A percentile compares a stretch with the other conserved stretches of the same genome.
Conservation (phyloP, 2,113 vertebrate genomes). For the Lepidothrix coronata region DNA sequence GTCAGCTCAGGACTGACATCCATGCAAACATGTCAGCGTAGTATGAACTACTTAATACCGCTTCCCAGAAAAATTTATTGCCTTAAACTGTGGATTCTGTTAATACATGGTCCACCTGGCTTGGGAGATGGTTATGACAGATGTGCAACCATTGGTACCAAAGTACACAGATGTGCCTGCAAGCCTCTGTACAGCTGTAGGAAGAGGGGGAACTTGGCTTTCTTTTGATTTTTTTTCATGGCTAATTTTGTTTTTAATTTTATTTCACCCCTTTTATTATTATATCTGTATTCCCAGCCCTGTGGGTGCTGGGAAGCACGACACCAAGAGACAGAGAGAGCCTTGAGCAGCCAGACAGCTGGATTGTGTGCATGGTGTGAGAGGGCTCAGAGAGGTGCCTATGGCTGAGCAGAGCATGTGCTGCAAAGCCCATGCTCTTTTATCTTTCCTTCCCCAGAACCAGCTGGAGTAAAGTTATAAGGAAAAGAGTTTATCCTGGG, state of each 20-base stretch:
- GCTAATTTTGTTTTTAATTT: not conserved
- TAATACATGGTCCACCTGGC: not conserved
- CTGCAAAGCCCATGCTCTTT: not conserved
- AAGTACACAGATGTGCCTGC: not conserved
- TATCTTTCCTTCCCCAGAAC: not conserved
- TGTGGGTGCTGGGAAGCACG: fast-evolving
- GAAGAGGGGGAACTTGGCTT: not conserved
- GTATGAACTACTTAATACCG: not conserved
- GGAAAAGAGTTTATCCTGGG: not conserved
- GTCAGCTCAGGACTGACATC: not conserved
- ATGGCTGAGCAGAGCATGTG: not conserved
- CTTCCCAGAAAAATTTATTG: not conserved
- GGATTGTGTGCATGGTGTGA: not conserved
- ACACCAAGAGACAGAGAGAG: not conserved
- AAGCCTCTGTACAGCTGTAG: not conserved
- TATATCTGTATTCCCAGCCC: not conserved
- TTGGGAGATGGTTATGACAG: not conserved
- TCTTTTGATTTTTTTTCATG: not conserved
- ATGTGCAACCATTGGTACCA: not conserved
- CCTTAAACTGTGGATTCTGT: not conserved
- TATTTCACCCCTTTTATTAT: not conserved
- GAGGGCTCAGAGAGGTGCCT: not conserved
- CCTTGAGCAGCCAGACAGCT: not conserved
- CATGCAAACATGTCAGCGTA: not conserved
- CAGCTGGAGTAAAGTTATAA: not conserved